Evolutionary conservation across 2,113 vertebrate genomes (phyloP), one percentile per base, ranked within the genome.

Genomic region (Setophaga kirtlandii): DNA sequence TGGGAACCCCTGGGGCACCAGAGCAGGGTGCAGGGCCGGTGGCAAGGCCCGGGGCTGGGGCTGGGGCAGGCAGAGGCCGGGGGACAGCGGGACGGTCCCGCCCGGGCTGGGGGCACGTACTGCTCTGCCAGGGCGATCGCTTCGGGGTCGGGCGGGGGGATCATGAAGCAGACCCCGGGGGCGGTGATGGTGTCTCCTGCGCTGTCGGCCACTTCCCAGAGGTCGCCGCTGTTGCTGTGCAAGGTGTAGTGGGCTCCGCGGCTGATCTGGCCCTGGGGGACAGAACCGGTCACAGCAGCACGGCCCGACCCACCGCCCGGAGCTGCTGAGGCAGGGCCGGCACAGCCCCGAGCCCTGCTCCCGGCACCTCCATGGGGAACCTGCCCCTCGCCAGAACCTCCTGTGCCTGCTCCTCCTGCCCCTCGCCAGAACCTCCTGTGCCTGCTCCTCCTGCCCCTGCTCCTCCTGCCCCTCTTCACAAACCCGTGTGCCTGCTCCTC

Each of bases 131-230:
- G 83, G 1, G 98, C 95, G 74, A 99, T 91, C 0, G 98, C 98
- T 63, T 99, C 99, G 0, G 98, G 90, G 86, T 99, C 98, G 0
- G 99, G 99, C 1, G 99, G 99, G 17, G 99, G 99, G 64, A 99
- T 98, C 91, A 99, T 96, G 97, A 99, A 99, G 97, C 99, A 99
- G 86, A 99, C 97, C 1, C 98, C 99, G 0, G 99, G 99, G 28
- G 98, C 98, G 0, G 93, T 98, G 92, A 98, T 37, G 41, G 97
- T 98, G 50, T 84, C 98, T 37, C 99, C 99, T 0, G 96, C 41
- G 6, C 97, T 71, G 47, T 99, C 98, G 7, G 98, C 98, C 85
- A 99, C 98, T 10, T 99, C 99, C 99, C 99, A 99, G 85, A 97
- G 78, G 35, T 97, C 71, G 5, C 98, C 98, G 0, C 97, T 98